Evolutionary conservation across 2,888 invertebrate species (phyloP).

Genomic region (Drosophila affinis): DNA sequence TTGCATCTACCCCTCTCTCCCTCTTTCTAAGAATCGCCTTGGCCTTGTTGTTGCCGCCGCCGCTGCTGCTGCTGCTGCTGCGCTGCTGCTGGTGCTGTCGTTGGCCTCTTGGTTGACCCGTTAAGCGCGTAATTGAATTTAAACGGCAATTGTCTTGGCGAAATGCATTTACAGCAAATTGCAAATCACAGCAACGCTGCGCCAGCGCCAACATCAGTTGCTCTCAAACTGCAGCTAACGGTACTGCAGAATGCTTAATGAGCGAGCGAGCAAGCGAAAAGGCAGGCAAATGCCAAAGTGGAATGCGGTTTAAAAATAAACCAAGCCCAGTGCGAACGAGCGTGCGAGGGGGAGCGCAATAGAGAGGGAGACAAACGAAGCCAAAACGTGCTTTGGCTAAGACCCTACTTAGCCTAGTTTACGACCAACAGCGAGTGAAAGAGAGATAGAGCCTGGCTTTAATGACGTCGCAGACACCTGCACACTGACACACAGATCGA

Average conservation of each 20-base stretch:
- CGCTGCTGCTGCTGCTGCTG: slow-evolving; percentile 45
- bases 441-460: slow-evolving; percentile 47
- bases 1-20: slow-evolving; percentile 12
- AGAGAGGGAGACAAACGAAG: slow-evolving; percentile 36
- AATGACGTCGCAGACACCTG: slow-evolving; percentile 53
- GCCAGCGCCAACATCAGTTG: slow-evolving; percentile 9
- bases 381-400: slow-evolving; percentile 77
- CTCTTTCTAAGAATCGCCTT: slow-evolving; percentile 21
- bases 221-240: slow-evolving; percentile 40
- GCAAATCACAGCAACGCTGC: slow-evolving; percentile 18
- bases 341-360: background rate
- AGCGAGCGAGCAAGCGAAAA: slow-evolving; percentile 31
- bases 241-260: slow-evolving; percentile 31
- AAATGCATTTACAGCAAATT: slow-evolving; percentile 37
- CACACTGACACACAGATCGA: slow-evolving; percentile 9
- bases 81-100: slow-evolving; percentile 49
- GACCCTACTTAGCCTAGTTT: slow-evolving; percentile 81
- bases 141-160: slow-evolving; percentile 62
- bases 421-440: slow-evolving; percentile 35
- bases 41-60: slow-evolving; percentile 34
- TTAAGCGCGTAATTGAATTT: slow-evolving; percentile 72
- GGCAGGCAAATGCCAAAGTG: slow-evolving; percentile 55
- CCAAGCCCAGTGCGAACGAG: slow-evolving; percentile 54
- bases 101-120: slow-evolving; percentile 62
- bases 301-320: slow-evolving; percentile 79